Percentiles rank a stretch among this genome's conserved stretches.
These are phyloP conservation scores for Prionailurus viverrinus DNA, from an alignment of 2,113 vertebrate genomes.

Conservation along the genomic window DNA sequence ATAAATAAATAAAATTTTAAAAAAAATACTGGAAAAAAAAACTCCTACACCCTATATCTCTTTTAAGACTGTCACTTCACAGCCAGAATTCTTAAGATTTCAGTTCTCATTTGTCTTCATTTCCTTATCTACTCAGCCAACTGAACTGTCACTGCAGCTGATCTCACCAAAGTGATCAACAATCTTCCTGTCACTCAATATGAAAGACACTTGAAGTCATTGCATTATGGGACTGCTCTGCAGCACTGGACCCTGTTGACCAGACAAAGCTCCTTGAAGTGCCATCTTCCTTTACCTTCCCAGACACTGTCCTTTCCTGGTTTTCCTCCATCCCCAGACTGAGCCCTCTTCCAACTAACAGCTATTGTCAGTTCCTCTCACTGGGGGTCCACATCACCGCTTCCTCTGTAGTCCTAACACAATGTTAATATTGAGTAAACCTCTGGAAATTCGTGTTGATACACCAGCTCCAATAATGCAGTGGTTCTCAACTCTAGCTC, in stretches of 20 bases:
- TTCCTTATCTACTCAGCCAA: background rate
- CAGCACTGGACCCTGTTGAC: background rate
- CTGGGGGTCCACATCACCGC: background rate
- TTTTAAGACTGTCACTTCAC: background rate
- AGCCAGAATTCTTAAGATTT: background rate
- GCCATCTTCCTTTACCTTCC: background rate
- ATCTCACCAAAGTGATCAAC: background rate
- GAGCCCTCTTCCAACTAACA: background rate
- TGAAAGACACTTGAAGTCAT: background rate
- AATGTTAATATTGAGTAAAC: background rate
- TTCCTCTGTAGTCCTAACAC: background rate
- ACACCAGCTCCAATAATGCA: background rate
- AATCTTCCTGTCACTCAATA: background rate
- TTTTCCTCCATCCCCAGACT: background rate
- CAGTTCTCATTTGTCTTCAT: background rate
- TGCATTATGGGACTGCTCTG: background rate
- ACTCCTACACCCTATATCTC: background rate
- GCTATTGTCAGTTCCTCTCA: background rate
- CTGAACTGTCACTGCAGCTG: background rate
- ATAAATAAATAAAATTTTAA: too few relatives aligned
- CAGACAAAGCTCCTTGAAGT: background rate
- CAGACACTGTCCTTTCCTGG: background rate
- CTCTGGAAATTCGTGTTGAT: background rate
- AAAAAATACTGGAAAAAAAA: background rate
- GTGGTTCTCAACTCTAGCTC: background rate